Evolutionary conservation across 2,113 vertebrate genomes (phyloP), one percentile per base, ranked within the genome.

Genomic region (Hippocampus comes): DNA sequence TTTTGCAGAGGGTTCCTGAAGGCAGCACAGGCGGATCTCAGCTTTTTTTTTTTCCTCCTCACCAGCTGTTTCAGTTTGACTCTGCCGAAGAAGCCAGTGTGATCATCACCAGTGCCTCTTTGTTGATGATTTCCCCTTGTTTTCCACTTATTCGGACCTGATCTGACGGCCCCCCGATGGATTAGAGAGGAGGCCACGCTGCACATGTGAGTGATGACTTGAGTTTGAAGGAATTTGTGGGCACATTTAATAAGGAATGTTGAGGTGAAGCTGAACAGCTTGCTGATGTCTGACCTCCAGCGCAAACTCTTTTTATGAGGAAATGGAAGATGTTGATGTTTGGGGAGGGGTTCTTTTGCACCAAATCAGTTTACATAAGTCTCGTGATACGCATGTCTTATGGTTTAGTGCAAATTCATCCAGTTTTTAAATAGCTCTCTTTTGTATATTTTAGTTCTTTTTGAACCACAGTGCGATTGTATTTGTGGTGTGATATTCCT

Each of bases 21-120:
- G 55, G 85, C 80, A 71, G 2, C 81, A 20, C 63, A 53, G 85
- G 82, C 77, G 78, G 76, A 43, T 63, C 12, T 68, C 74, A 21
- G n/a, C 64, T 10, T 46, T 4, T 21, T 11, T 20, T 42, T n/a
- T 23, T 17, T n/a, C n/a, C 17, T 43, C 14, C 21, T 64, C 77
- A 6, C 49, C 64, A 12, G 61, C 60, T 70, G 67, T 68, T 74
- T 48, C 56, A 70, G 77, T 77, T 43, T 11, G 71, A 46, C 75
- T 73, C n/a, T 21, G 48, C 64, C 9, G 21, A 27, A 63, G 49
- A 70, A 51, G 20, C 14, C 5, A 41, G 27, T 61, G 38, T 14
- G 38, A 14, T 34, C 59, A 18, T 34, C 59, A 61, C 8, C 6
- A 1, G 59, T 2, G 27, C 27, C 9, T 15, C 27, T 18, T 61